Percentiles rank a stretch among this genome's conserved stretches.
phyloP scores from a whole-genome alignment of 2,113 vertebrate species.

The Pteropus alecto region DNA sequence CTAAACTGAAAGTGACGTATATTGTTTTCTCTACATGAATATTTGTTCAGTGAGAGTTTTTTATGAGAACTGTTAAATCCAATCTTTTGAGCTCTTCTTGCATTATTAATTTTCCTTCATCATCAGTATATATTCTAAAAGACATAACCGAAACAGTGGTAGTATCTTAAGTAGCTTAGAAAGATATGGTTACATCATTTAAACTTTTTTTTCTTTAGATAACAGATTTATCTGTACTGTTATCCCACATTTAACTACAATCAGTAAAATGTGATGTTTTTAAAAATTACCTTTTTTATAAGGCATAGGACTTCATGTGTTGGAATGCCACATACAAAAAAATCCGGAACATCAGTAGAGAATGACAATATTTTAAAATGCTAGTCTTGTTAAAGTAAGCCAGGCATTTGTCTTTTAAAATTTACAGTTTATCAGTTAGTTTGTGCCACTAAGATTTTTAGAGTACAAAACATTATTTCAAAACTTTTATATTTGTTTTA shows the following conservation, averaged over 20 bases:
- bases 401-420: conserved; percentile 11
- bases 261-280: neutral
- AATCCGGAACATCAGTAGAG: neutral
- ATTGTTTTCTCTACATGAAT: neutral
- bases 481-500: conserved; percentile 22
- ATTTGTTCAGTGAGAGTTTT: neutral
- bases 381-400: neutral
- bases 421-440: neutral
- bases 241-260: neutral
- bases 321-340: neutral
- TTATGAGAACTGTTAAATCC: neutral
- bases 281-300: neutral
- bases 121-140: neutral
- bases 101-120: neutral
- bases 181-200: neutral
- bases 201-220: neutral
- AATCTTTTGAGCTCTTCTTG: neutral
- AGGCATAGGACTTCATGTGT: neutral
- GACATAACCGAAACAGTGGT: neutral
- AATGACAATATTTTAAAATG: neutral
- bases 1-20: neutral
- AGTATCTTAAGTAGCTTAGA: conserved; percentile 23
- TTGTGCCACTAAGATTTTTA: neutral
- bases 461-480: conserved; percentile 11
- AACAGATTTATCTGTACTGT: neutral